Base-by-base conservation (phyloP, 2,888 invertebrate species). In the Mythimna ferrago region DNA sequence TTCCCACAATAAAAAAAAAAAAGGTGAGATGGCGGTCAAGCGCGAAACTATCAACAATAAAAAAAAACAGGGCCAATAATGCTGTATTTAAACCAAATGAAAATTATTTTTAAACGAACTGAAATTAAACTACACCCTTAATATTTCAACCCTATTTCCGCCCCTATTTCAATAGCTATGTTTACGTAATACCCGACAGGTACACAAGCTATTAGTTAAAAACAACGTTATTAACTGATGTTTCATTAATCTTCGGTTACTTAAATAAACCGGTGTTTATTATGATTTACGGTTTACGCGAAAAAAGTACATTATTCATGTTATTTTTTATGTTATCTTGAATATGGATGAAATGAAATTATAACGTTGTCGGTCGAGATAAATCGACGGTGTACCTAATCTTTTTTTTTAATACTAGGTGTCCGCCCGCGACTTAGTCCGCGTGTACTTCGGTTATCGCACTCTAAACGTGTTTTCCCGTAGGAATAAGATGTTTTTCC, bases 241-340 rank as follows among this genome's bases (percentile, higher is more conserved):
- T 44, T 73, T 61, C 78, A 86, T 84, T 86, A 62, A 84, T 84
- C 84, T 78, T 84, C 70, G 72, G 73, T 76, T 70, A 77, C 71
- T 61, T 56, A 67, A 63, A 58, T 32, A 63, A 67, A 58, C 57
- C 57, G 19, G 56, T 38, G 44, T 51, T 71, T 78, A 76, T 81
- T 71, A 71, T 70, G 86, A 81, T 76, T 76, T 64, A 78, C 71
- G 64, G 69, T 78, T 74, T n/a, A 68, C 57, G 65, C 48, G 58
- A 76, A 81, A 83, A 76, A 72, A 38, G 57, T 58, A 54, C 51
- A 69, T 66, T 56, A 66, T 81, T 84, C 68, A 62, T 53, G 54
- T 71, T 61, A 62, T 76, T 72, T 80, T 81, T 62, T 78, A 26
- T 38, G 35, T 73, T 56, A 73, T 70, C 61, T 26, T 32, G 62